These are phyloP conservation scores for Sinocyclocheilus anshuiensis DNA, from an alignment of 2,113 vertebrate species.

Conservation along the genomic window DNA sequence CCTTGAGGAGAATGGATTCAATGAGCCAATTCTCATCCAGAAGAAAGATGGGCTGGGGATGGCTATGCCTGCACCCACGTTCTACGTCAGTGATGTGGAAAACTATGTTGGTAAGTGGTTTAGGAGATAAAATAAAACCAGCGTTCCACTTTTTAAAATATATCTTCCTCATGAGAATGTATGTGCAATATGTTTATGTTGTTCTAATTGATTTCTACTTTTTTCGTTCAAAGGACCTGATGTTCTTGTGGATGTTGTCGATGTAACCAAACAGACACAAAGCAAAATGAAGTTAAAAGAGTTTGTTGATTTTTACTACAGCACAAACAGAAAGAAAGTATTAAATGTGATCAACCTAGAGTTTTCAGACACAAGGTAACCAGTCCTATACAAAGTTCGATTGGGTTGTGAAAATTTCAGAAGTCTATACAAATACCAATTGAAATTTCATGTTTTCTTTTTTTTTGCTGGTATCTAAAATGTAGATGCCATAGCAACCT, in stretches of 20 bases:
- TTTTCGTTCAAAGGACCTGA: constrained; percentile 81
- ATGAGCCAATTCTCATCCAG: constrained; percentile 90
- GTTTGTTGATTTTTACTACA: constrained; percentile 98
- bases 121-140: neutral
- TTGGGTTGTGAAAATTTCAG: neutral
- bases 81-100: constrained; percentile 97
- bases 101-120: constrained; percentile 87
- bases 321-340: constrained; percentile 95
- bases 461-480: no score
- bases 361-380: constrained; percentile 91
- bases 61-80: constrained; percentile 90
- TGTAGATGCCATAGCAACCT: no score
- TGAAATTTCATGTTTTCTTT: neutral
- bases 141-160: neutral
- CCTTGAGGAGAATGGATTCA: constrained; percentile 92
- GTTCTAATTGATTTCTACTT: neutral
- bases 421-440: neutral
- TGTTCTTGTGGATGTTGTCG: constrained; percentile 89
- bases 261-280: constrained; percentile 95
- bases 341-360: constrained; percentile 94
- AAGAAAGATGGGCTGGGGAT: constrained; percentile 94
- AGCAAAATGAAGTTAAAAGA: constrained; percentile 98
- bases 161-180: no score
- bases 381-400: neutral
- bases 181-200: neutral